Base-by-base conservation (phyloP, 1,140 invertebrate species). In the Drosophila micromelanica region DNA sequence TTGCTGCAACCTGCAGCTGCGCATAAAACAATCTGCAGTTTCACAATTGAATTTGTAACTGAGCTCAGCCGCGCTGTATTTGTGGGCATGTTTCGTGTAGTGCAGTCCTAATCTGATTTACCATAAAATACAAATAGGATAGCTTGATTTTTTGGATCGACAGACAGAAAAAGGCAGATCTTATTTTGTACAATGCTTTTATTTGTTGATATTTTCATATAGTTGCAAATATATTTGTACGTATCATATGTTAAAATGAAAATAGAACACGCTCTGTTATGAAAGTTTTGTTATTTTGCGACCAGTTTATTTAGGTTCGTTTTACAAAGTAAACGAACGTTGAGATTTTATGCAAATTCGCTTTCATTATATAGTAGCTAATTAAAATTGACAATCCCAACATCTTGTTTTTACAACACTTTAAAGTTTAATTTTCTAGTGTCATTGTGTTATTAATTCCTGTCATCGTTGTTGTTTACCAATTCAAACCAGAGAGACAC, bases 1-100 rank as follows among this genome's bases (percentile, higher is more conserved):
- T 56, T 76, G 63, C 61, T 52, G 62, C 43, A 82, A 20, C n/a
- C 12, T 32, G 23, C 46, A 49, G 37, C 42, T 61, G 48, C 48
- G 56, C 60, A 75, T 84, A 84, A 78, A 82, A 82, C 80, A 84
- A 76, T 76, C 56, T 69, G 64, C 72, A 79, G 75, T 79, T 75
- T 80, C 56, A 56, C 71, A 76, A 84, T 85, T 80, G 80, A 76
- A 80, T n/a, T n/a, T n/a, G n/a, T n/a, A n/a, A n/a, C n/a, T n/a
- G n/a, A n/a, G n/a, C n/a, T n/a, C n/a, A n/a, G n/a, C n/a, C n/a
- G n/a, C n/a, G n/a, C n/a, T 73, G 23, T 13, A 12, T 38, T 12
- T 37, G 12, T 20, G 43, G 37, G 43, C 23, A 38, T 59, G 48
- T 60, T 40, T 59, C 12, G 59, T 56, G 48, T 17, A 45, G 43